These are phyloP conservation scores for Ciconia nigra DNA, from an alignment of 2,797 vertebrate species.

Conservation along the genomic window DNA sequence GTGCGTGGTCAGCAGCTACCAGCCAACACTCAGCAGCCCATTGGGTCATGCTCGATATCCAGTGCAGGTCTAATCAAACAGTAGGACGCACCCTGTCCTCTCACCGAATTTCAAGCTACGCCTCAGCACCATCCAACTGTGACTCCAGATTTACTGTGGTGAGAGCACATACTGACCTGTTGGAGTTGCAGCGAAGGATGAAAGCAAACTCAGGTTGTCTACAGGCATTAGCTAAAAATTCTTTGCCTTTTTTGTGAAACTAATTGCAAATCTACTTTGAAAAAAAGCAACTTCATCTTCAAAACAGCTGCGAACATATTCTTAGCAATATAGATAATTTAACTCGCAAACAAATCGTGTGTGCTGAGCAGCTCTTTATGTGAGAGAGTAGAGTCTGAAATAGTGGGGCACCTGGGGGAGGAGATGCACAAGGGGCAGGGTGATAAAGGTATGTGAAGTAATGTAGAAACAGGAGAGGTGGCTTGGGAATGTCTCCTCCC, in stretches of 20 bases:
- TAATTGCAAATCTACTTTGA: background rate
- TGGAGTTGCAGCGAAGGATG: background rate
- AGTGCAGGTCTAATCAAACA: background rate
- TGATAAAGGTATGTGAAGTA: background rate
- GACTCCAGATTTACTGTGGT: background rate
- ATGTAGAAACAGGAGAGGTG: background rate
- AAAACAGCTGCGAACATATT: background rate
- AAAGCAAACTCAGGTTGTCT: background rate
- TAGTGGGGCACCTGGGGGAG: background rate
- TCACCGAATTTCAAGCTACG: background rate
- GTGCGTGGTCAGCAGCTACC: background rate
- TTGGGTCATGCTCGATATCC: accelerated
- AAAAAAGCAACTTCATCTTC: background rate
- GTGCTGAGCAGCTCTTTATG: background rate
- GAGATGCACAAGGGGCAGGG: background rate
- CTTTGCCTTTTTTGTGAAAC: background rate
- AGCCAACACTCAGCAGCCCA: background rate
- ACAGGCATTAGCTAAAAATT: background rate
- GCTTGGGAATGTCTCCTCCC: background rate
- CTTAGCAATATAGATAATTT: background rate
- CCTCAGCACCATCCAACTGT: accelerated
- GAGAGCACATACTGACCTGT: background rate
- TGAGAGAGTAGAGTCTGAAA: background rate
- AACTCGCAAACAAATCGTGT: background rate
- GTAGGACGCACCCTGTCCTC: background rate